Evolutionary conservation across 2,888 invertebrate genomes (phyloP).

Genomic region (Drepana falcataria): DNA sequence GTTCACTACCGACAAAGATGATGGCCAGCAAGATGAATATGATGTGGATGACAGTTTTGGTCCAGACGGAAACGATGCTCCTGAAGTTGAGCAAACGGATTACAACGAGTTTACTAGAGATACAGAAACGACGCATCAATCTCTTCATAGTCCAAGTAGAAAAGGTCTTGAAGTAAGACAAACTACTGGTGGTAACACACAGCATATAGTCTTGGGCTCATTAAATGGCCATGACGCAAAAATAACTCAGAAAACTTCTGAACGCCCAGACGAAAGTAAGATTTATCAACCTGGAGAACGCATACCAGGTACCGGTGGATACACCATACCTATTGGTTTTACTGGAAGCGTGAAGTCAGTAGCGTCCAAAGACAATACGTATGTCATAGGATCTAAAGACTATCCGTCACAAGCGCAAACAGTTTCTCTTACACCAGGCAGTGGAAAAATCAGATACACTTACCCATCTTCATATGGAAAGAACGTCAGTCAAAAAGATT

Average conservation of each 20-base stretch:
- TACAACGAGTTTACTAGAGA: constrained; percentile 77
- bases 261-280: constrained; percentile 74
- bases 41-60: constrained; percentile 60
- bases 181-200: constrained; percentile 77
- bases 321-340: constrained; percentile 83
- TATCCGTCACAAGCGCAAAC: constrained; percentile 84
- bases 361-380: constrained; percentile 79
- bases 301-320: constrained; percentile 82
- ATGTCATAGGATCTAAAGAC: constrained; percentile 75
- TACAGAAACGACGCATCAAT: constrained; percentile 50
- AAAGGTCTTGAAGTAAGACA: constrained; percentile 66
- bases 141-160: constrained; percentile 44
- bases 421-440: constrained; percentile 73
- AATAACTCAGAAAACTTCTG: constrained; percentile 79
- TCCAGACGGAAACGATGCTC: constrained; percentile 56
- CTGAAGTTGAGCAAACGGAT: constrained; percentile 73
- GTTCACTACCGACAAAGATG: constrained; percentile 58
- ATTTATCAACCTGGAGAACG: constrained; percentile 82
- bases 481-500: constrained; percentile 52
- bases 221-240: constrained; percentile 78
- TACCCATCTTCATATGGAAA: constrained; percentile 43
- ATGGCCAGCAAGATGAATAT: constrained; percentile 56
- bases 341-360: constrained; percentile 83
- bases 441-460: constrained; percentile 61
- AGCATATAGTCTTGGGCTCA: constrained; percentile 80